These are phyloP conservation scores for Keiferia lycopersicella DNA, from an alignment of 2,888 invertebrate genomes.

Conservation along the genomic window DNA sequence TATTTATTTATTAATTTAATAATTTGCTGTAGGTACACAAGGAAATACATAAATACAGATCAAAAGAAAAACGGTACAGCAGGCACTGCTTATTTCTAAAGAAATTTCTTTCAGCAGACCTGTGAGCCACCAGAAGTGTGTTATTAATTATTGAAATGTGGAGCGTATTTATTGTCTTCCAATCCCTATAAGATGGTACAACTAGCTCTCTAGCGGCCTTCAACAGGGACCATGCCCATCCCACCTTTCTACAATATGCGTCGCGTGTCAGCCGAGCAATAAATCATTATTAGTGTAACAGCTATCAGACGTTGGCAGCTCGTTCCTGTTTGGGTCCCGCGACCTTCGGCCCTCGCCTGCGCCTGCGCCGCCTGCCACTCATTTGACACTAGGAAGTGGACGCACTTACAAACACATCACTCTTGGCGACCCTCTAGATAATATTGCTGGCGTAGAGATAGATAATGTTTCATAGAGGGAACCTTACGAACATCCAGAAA, in stretches of 20 bases:
- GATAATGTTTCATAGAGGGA: not conserved
- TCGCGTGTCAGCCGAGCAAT: constrained; percentile 53
- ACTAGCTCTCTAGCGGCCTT: too few relatives aligned
- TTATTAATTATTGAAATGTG: too few relatives aligned
- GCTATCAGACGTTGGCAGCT: constrained; percentile 60
- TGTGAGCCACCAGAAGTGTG: too few relatives aligned
- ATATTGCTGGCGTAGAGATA: constrained; percentile 36
- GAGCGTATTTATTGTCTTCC: too few relatives aligned
- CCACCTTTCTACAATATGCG: constrained; percentile 29
- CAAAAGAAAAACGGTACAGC: too few relatives aligned
- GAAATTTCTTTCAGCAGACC: too few relatives aligned
- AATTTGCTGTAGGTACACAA: too few relatives aligned
- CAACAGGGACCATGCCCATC: not conserved
- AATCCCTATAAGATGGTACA: too few relatives aligned
- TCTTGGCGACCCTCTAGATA: constrained; percentile 51
- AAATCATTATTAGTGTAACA: constrained; percentile 75
- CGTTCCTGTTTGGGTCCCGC: constrained; percentile 61
- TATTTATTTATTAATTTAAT: too few relatives aligned
- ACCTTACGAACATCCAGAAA: too few relatives aligned
- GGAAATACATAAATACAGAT: too few relatives aligned
- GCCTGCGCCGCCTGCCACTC: constrained; percentile 34
- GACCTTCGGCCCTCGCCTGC: constrained; percentile 62
- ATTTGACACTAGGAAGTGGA: constrained; percentile 61
- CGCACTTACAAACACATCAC: constrained; percentile 61
- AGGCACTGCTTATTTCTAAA: too few relatives aligned